Evolutionary conservation across 2,888 invertebrate genomes (phyloP).

Genomic region (Erebia palarica): DNA sequence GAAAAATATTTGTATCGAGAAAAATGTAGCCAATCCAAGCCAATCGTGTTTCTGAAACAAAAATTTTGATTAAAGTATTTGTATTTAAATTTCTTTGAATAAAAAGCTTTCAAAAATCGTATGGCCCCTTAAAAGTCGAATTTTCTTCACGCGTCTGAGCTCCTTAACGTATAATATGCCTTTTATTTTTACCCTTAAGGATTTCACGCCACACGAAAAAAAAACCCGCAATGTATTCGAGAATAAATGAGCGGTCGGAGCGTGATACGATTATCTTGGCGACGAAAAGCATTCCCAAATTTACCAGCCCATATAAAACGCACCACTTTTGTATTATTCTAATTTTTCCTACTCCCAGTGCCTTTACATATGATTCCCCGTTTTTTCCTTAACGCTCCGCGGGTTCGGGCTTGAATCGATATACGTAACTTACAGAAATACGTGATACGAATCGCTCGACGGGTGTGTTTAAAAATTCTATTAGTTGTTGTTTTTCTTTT

Average conservation of each 20-base stretch:
- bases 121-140: no score
- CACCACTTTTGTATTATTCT: slow-evolving; percentile 48
- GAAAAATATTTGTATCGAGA: no score
- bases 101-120: no score
- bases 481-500: slow-evolving; percentile 11
- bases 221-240: slow-evolving; percentile 32
- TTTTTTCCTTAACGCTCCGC: slow-evolving; percentile 15
- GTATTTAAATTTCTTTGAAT: no score
- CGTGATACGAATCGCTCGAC: slow-evolving; percentile 12
- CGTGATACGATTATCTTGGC: slow-evolving; percentile 57
- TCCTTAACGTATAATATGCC: not conserved
- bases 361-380: slow-evolving; percentile 37
- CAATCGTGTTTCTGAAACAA: no score
- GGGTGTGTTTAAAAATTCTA: slow-evolving; percentile 20
- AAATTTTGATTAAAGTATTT: no score
- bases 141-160: not conserved
- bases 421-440: slow-evolving; percentile 19
- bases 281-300: slow-evolving; percentile 49
- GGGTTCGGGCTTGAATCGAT: slow-evolving; percentile 24
- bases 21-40: no score
- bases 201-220: slow-evolving; percentile 26
- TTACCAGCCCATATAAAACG: slow-evolving; percentile 39
- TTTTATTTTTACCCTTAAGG: slow-evolving; percentile 16
- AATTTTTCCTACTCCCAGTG: slow-evolving; percentile 42
- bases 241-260: slow-evolving; percentile 42